Conservation (phyloP, 1,140 invertebrate genomes). For the Holcopasites calliopsidis region DNA sequence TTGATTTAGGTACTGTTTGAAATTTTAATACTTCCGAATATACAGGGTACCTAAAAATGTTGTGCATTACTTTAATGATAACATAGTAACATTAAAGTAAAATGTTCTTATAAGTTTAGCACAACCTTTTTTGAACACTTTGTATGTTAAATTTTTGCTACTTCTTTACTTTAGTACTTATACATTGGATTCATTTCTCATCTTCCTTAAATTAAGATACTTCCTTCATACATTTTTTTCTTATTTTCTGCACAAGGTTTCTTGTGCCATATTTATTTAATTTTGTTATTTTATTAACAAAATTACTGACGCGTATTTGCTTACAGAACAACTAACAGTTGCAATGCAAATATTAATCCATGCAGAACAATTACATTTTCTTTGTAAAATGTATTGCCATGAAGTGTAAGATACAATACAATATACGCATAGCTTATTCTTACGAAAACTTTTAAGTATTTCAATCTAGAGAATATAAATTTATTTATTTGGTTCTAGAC, state of each 20-base stretch:
- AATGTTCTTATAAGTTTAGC: not conserved
- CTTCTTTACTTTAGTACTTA: not conserved
- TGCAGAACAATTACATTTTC: too few species aligned
- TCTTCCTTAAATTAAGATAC: too few species aligned
- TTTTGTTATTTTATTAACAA: not conserved
- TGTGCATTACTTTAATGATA: not conserved
- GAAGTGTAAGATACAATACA: too few species aligned
- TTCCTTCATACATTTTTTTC: too few species aligned
- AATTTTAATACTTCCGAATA: slow-evolving; percentile 15
- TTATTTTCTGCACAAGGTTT: not conserved
- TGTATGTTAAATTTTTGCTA: not conserved
- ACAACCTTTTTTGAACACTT: not conserved
- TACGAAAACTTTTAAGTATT: too few species aligned
- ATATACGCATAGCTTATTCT: too few species aligned
- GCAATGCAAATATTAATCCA: not conserved
- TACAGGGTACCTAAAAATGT: not conserved
- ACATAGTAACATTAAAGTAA: not conserved
- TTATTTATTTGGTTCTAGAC: too few species aligned
- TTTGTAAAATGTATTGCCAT: too few species aligned
- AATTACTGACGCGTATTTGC: too few species aligned
- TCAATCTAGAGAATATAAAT: too few species aligned
- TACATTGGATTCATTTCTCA: not conserved
- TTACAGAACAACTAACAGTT: slow-evolving; percentile 18
- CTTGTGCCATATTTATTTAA: not conserved
- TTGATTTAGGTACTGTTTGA: slow-evolving; percentile 19